A percentile compares a stretch with the other conserved stretches of the same genome.
phyloP scores from a whole-genome alignment of 2,113 vertebrate species.

The Labeo catla region DNA sequence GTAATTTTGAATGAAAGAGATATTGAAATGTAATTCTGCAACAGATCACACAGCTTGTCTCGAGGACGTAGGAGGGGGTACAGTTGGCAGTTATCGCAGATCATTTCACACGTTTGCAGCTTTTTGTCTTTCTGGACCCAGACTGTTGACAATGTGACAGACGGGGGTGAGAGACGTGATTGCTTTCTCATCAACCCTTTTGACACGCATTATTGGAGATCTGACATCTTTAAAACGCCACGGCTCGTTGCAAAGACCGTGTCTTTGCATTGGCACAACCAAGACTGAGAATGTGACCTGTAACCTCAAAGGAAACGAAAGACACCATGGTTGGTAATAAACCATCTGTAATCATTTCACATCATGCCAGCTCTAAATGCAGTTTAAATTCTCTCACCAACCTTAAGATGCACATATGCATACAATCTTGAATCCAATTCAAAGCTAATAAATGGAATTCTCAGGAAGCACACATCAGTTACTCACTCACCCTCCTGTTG shows the following conservation, averaged over 20 bases:
- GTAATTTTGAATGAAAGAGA: slow-evolving; percentile 22
- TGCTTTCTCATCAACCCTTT: slow-evolving; percentile 69
- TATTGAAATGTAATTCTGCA: slow-evolving; percentile 3
- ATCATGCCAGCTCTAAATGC: not conserved
- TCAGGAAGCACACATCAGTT: not conserved
- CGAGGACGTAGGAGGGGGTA: slow-evolving; percentile 53
- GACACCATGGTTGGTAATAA: not conserved
- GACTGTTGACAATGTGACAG: slow-evolving; percentile 76
- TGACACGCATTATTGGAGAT: slow-evolving; percentile 68
- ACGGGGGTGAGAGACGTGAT: slow-evolving; percentile 44
- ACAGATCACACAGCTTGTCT: slow-evolving; percentile 39
- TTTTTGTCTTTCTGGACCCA: slow-evolving; percentile 67
- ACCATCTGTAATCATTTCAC: slow-evolving; percentile 6
- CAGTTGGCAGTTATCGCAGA: slow-evolving; percentile 69
- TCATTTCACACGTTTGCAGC: slow-evolving; percentile 76
- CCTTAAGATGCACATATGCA: slow-evolving; percentile 7
- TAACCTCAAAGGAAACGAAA: slow-evolving; percentile 16
- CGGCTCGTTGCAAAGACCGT: slow-evolving; percentile 51
- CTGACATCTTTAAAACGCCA: slow-evolving; percentile 60
- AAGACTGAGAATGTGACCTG: not conserved
- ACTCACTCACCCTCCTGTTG: not conserved
- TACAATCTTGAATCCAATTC: not conserved
- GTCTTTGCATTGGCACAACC: slow-evolving; percentile 30
- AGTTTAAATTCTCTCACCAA: not conserved
- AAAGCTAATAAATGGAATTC: not conserved